Conservation (phyloP, 2,888 invertebrate species). For the Plusia festucae region DNA sequence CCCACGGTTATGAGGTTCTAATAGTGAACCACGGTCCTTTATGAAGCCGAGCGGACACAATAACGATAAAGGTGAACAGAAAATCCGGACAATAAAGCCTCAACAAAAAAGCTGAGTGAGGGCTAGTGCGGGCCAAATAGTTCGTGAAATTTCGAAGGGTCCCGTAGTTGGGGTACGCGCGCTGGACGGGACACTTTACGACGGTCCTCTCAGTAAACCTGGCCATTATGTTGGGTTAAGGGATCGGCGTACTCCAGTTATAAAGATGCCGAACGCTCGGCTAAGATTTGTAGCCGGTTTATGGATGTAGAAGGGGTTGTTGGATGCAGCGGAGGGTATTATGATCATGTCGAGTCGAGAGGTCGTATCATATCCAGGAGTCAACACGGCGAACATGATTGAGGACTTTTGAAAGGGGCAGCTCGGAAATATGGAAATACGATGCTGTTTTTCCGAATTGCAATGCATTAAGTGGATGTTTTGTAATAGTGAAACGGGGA, state of each 20-base stretch:
- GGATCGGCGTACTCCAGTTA: constrained; percentile 86
- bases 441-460: constrained; percentile 68
- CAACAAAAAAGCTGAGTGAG: constrained; percentile 86
- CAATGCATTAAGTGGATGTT: constrained; percentile 55
- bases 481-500: constrained; percentile 34
- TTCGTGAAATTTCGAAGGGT: constrained; percentile 88
- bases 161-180: constrained; percentile 69
- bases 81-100: constrained; percentile 89
- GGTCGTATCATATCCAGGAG: constrained; percentile 86
- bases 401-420: constrained; percentile 79
- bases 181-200: constrained; percentile 86
- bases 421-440: constrained; percentile 74
- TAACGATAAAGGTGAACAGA: constrained; percentile 89
- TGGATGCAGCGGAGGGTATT: constrained; percentile 83
- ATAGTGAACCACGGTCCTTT: constrained; percentile 85
- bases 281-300: constrained; percentile 88
- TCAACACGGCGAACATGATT: constrained; percentile 86
- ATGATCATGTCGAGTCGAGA: constrained; percentile 87
- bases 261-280: constrained; percentile 86
- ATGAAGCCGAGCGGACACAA: constrained; percentile 88
- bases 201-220: constrained; percentile 88
- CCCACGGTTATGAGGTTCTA: constrained; percentile 89
- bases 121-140: constrained; percentile 88
- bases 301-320: constrained; percentile 87
- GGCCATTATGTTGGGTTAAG: constrained; percentile 88